Evolutionary conservation across 53 echinoderm and acorn worm genomes (phyloP).

Genomic region (Astropecten irregularis): DNA sequence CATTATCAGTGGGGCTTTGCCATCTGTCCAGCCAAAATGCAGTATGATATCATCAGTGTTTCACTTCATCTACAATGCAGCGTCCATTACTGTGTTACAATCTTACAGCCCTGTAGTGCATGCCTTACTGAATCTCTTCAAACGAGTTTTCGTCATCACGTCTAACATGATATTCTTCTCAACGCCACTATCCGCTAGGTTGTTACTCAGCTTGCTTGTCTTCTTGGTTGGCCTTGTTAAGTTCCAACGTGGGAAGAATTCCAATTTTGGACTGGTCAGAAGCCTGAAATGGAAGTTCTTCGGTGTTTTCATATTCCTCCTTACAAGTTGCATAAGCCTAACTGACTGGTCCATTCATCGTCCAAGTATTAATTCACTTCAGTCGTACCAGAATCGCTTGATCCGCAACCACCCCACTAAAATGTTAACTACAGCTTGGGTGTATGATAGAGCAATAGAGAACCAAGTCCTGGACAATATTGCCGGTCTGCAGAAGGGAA

Average conservation of each 20-base stretch:
- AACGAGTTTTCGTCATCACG: not conserved
- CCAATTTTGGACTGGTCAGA: too few species aligned
- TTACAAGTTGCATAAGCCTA: too few species aligned
- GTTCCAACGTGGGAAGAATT: not conserved
- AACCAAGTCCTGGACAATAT: not conserved
- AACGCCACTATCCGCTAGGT: not conserved
- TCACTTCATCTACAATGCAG: slow-evolving; percentile 22
- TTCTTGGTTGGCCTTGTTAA: not conserved
- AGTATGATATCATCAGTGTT: not conserved
- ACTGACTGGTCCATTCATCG: too few species aligned
- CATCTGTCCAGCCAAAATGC: not conserved
- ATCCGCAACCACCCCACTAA: not conserved
- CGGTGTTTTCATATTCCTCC: too few species aligned
- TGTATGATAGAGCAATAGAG: slow-evolving; percentile 1
- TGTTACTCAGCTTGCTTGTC: not conserved
- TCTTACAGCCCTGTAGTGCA: not conserved
- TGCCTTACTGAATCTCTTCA: slow-evolving; percentile 24
- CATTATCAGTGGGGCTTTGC: not conserved
- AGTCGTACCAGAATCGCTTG: not conserved
- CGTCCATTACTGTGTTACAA: slow-evolving; percentile 11
- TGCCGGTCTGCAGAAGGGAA: not conserved
- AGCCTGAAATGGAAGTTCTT: too few species aligned
- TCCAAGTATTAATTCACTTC: not conserved
- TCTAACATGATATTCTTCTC: not conserved
- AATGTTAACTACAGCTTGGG: not conserved